Evolutionary conservation across 2,888 invertebrate species (phyloP).

Genomic region (Coleophora flavipennella): DNA sequence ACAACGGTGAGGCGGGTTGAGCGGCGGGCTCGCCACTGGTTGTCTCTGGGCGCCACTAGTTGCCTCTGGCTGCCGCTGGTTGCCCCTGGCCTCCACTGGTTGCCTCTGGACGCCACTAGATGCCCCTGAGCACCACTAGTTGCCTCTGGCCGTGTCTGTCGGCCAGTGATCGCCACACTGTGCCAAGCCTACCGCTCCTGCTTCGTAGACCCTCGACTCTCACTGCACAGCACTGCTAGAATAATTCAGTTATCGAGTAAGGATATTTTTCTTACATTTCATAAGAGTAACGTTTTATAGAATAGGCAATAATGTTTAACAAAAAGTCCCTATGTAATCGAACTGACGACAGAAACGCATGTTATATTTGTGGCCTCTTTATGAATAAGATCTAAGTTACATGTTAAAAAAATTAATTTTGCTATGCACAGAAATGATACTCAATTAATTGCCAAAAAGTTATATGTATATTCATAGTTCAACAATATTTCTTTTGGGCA

Average conservation of each 20-base stretch:
- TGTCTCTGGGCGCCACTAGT: neutral
- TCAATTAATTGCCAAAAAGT: conserved; percentile 75
- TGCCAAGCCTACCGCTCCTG: conserved; percentile 14
- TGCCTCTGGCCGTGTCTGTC: no score
- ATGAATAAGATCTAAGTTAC: conserved; percentile 73
- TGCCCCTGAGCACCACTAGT: no score
- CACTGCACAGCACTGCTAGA: conserved; percentile 70
- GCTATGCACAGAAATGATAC: conserved; percentile 75
- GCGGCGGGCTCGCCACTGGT: conserved; percentile 14
- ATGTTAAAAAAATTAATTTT: conserved; percentile 72
- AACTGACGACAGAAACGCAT: conserved; percentile 72
- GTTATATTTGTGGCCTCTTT: conserved; percentile 73
- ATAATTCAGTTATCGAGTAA: conserved; percentile 68
- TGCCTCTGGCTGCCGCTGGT: conserved; percentile 6
- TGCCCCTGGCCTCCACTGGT: neutral
- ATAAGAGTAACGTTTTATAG: conserved; percentile 63
- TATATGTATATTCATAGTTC: conserved; percentile 72
- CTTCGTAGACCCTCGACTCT: conserved; percentile 43
- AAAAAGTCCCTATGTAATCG: conserved; percentile 72
- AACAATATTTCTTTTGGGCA: conserved; percentile 73
- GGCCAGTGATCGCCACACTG: neutral
- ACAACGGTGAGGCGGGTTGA: conserved; percentile 48
- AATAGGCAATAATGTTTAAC: conserved; percentile 67
- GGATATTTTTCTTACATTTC: conserved; percentile 70
- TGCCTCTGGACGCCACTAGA: neutral